Percentiles rank a stretch among this genome's conserved stretches.
phyloP scores from a whole-genome alignment of 2,113 vertebrate genomes.

The Marcusenius ussheri region DNA sequence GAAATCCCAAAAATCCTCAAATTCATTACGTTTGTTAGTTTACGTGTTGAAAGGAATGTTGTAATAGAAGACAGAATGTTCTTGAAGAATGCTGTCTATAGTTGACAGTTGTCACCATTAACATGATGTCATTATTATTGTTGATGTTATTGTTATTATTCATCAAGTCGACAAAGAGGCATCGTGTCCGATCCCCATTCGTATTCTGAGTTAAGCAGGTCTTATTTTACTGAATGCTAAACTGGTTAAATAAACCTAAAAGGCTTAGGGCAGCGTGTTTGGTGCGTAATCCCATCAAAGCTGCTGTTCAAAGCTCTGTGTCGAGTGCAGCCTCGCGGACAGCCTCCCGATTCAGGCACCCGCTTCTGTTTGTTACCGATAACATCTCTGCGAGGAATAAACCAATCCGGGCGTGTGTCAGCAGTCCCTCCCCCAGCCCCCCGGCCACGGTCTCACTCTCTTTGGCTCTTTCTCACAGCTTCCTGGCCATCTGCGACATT shows the following conservation, averaged over 20 bases:
- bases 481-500: constrained; percentile 95
- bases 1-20: not conserved
- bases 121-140: not conserved
- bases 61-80: not conserved
- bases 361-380: not conserved
- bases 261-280: not conserved
- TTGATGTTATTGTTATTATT: not conserved
- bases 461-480: constrained; percentile 50
- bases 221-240: not conserved
- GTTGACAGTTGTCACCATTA: not conserved
- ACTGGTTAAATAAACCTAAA: not conserved
- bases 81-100: not conserved
- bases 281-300: not conserved
- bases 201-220: not conserved
- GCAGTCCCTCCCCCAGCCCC: not conserved
- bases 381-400: not conserved
- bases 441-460: not conserved
- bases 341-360: not conserved
- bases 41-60: not conserved
- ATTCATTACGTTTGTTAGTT: not conserved
- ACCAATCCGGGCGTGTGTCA: not conserved
- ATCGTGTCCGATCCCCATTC: not conserved
- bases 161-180: not conserved
- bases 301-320: not conserved
- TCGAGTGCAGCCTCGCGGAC: not conserved